phyloP scores from a whole-genome alignment of 2,888 invertebrate species.

The Dromius quadrimaculatus region DNA sequence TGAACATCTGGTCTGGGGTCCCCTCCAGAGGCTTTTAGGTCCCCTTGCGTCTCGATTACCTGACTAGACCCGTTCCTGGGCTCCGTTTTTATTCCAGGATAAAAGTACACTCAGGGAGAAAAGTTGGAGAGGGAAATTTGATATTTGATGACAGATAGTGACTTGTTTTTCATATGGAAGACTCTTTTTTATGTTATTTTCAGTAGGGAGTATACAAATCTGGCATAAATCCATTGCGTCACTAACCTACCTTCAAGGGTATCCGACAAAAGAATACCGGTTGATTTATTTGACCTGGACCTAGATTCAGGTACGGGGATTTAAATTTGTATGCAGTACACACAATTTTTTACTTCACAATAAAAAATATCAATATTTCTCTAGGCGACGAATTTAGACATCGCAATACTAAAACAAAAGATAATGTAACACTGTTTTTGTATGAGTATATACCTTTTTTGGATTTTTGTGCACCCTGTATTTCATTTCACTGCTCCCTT shows the following conservation, averaged over 20 bases:
- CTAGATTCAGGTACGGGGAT: conserved; percentile 26
- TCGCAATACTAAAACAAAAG: conserved; percentile 1
- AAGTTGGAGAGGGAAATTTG: too few relatives aligned
- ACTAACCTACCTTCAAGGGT: conserved; percentile 42
- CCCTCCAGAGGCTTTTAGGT: conserved; percentile 11
- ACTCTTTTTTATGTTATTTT: neutral
- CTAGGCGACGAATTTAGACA: too few relatives aligned
- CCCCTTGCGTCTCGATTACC: conserved; percentile 35
- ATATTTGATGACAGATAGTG: too few relatives aligned
- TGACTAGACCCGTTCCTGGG: conserved; percentile 46
- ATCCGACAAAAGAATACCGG: conserved; percentile 41
- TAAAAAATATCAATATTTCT: conserved; percentile 10
- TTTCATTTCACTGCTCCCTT: too few relatives aligned
- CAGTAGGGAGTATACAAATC: conserved; percentile 2
- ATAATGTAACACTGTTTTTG: neutral
- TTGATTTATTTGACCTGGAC: conserved; percentile 41
- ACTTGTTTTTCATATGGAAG: neutral
- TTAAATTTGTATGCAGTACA: conserved; percentile 33
- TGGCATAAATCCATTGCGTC: conserved; percentile 32
- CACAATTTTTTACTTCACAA: neutral
- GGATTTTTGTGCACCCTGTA: too few relatives aligned
- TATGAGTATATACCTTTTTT: too few relatives aligned
- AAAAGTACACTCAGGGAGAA: conserved; percentile 26
- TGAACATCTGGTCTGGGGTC: conserved; percentile 61
- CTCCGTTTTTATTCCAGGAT: conserved; percentile 35